Percentiles rank a stretch among this genome's conserved stretches.
phyloP scores from a whole-genome alignment of 2,113 vertebrate genomes.

The Archocentrus centrarchus region DNA sequence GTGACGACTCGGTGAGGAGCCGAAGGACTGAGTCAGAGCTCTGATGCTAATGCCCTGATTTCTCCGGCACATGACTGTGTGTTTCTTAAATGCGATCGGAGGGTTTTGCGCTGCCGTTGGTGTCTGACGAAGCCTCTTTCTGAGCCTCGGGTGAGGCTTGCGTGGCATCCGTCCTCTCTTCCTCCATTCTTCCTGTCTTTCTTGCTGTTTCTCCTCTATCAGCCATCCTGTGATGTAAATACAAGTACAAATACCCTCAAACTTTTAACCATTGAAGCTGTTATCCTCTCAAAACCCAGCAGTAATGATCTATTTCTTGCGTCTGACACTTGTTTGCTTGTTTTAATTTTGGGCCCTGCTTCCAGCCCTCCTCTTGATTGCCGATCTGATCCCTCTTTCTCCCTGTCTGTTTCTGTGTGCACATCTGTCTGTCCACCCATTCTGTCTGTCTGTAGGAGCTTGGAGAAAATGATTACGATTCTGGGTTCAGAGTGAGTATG shows the following conservation, averaged over 20 bases:
- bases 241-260: not conserved
- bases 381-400: slow-evolving; percentile 51
- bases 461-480: slow-evolving; percentile 72
- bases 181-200: not conserved
- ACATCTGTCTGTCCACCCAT: slow-evolving; percentile 53
- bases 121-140: not conserved
- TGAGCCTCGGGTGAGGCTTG: not conserved
- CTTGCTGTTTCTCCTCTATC: not conserved
- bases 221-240: not conserved
- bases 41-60: too few species aligned
- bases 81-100: fast-evolving
- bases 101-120: not conserved
- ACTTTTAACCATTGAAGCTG: not conserved
- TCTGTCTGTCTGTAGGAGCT: slow-evolving; percentile 71
- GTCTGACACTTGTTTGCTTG: not conserved
- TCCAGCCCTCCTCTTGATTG: slow-evolving; percentile 22
- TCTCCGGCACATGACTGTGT: too few species aligned
- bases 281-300: not conserved
- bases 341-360: slow-evolving; percentile 11
- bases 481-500: slow-evolving; percentile 82
- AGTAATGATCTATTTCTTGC: slow-evolving; percentile 25
- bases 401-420: slow-evolving; percentile 51
- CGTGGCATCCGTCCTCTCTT: not conserved
- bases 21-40: not conserved
- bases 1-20: not conserved